Conservation (phyloP, 1,140 invertebrate genomes). For the Pseudomyrmex gracilis region DNA sequence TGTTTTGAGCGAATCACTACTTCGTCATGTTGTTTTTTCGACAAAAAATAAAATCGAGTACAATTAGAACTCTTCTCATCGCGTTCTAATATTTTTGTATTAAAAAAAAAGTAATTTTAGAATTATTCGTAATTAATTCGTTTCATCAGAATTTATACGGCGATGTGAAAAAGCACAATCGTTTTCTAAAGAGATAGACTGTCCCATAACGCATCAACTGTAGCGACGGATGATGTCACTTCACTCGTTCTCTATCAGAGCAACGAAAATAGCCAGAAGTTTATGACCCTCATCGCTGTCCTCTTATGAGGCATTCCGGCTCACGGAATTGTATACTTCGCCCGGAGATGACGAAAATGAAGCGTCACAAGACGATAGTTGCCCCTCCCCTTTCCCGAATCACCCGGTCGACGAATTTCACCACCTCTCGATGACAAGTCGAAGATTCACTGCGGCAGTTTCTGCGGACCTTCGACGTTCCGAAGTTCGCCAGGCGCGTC, state of each 20-base stretch:
- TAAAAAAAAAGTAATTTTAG: neutral
- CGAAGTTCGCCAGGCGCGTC: slow-evolving; percentile 33
- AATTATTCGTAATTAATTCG: neutral
- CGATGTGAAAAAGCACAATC: neutral
- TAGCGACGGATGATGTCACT: neutral
- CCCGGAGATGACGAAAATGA: neutral
- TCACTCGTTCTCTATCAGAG: neutral
- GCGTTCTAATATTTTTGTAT: too few species aligned
- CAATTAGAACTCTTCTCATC: too few species aligned
- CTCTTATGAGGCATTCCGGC: slow-evolving; percentile 21
- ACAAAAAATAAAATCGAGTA: neutral
- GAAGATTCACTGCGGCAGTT: slow-evolving; percentile 40
- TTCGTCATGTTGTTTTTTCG: slow-evolving; percentile 4
- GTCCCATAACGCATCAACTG: slow-evolving; percentile 11
- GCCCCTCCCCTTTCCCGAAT: neutral
- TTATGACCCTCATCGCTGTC: slow-evolving; percentile 24
- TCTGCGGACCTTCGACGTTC: slow-evolving; percentile 25
- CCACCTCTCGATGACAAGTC: slow-evolving; percentile 38
- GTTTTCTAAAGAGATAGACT: neutral
- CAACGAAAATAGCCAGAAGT: neutral
- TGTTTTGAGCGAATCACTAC: neutral
- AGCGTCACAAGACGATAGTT: slow-evolving; percentile 13
- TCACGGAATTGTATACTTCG: slow-evolving; percentile 8
- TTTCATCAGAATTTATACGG: neutral
- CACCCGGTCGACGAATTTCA: slow-evolving; percentile 40